These are phyloP conservation scores for Exephanes ischioxanthus DNA, from an alignment of 2,888 invertebrate genomes.

Conservation along the genomic window DNA sequence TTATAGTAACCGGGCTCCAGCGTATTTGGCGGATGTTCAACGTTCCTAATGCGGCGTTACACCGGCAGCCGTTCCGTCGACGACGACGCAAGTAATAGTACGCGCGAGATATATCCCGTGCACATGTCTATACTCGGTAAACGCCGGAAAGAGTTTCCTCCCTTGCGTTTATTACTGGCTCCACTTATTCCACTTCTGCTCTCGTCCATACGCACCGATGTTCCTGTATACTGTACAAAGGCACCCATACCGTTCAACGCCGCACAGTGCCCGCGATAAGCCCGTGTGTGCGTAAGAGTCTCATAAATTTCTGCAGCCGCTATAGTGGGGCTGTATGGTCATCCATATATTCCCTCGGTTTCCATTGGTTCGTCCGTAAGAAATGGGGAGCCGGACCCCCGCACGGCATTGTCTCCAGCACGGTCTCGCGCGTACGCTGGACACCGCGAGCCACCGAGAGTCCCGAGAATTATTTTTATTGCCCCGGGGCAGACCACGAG, in stretches of 20 bases:
- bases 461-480: conserved; percentile 62
- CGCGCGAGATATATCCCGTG: conserved; percentile 38
- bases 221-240: neutral
- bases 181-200: conserved; percentile 35
- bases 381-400: conserved; percentile 49
- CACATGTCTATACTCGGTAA: conserved; percentile 50
- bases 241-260: neutral
- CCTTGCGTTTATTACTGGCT: conserved; percentile 56
- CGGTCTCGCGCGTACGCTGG: conserved; percentile 40
- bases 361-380: conserved; percentile 53
- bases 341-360: conserved; percentile 56
- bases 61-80: conserved; percentile 48
- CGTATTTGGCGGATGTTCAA: conserved; percentile 78
- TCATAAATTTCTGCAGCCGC: conserved; percentile 59
- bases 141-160: conserved; percentile 62
- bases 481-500: conserved; percentile 38
- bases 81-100: conserved; percentile 57
- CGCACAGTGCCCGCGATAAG: conserved; percentile 8
- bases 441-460: conserved; percentile 34
- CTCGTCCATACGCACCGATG: conserved; percentile 38
- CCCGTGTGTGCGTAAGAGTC: conserved; percentile 57
- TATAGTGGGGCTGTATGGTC: conserved; percentile 38
- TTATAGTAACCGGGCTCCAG: conserved; percentile 70
- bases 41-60: conserved; percentile 71
- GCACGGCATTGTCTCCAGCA: conserved; percentile 48